These are phyloP conservation scores for Lepeophtheirus nordmannii DNA, from an alignment of 2,888 invertebrate species.

Conservation along the genomic window DNA sequence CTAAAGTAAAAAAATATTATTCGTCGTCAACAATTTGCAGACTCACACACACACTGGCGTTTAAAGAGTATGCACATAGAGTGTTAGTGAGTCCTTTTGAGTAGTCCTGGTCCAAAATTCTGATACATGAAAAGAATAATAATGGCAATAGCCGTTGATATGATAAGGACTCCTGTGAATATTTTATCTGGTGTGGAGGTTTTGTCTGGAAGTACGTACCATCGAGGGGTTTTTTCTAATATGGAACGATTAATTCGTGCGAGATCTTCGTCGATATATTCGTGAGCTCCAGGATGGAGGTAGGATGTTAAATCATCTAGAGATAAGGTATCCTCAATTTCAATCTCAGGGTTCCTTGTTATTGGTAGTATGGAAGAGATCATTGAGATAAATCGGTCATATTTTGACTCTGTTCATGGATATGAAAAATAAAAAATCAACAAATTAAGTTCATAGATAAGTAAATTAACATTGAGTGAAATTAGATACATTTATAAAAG, in stretches of 20 bases:
- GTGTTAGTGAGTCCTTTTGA: not conserved
- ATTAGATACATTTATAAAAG: too few species aligned
- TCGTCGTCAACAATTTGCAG: too few species aligned
- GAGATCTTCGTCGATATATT: not conserved
- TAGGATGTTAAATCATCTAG: not conserved
- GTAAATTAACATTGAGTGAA: too few species aligned
- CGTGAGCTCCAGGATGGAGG: not conserved
- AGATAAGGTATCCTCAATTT: not conserved
- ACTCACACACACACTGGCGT: too few species aligned
- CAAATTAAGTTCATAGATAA: too few species aligned
- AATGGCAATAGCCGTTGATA: not conserved
- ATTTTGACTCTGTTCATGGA: too few species aligned
- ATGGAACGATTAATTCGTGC: not conserved
- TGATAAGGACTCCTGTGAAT: not conserved
- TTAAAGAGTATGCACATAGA: too few species aligned
- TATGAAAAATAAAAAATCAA: too few species aligned
- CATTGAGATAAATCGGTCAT: not conserved
- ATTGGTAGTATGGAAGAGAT: not conserved
- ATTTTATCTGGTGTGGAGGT: constrained; percentile 3
- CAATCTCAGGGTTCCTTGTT: not conserved
- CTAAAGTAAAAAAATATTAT: too few species aligned
- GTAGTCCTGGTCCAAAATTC: not conserved
- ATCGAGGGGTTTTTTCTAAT: not conserved
- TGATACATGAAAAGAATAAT: not conserved
- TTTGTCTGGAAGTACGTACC: not conserved